Evolutionary conservation across 2,888 invertebrate species (phyloP), one percentile per base, ranked within the genome.

Genomic region (Portevinia maculata): DNA sequence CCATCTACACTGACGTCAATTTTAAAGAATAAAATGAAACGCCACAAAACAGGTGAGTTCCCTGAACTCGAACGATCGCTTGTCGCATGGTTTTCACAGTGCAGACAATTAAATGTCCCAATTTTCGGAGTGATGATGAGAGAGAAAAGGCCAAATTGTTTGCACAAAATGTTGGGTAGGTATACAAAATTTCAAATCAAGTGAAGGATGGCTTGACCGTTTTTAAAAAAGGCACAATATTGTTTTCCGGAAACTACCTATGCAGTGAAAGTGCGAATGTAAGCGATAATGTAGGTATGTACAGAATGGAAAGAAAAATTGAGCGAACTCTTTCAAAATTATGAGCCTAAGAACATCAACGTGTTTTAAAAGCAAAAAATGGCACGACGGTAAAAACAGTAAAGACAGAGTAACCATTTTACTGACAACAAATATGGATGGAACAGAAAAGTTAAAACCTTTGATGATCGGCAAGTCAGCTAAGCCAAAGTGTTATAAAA

Each of bases 151-250:
- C n/a, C n/a, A n/a, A n/a, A n/a, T n/a, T n/a, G n/a, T n/a, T n/a
- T n/a, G n/a, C n/a, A n/a, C n/a, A n/a, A n/a, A n/a, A n/a, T n/a
- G n/a, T n/a, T n/a, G n/a, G n/a, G n/a, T n/a, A n/a, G n/a, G n/a
- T n/a, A 32, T 32, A 32, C 2, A 32, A 32, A 6, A 32, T 32
- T 32, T 32, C 32, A 5, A 32, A 17, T 32, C 32, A 1, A 32
- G 19, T 44, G 17, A 44, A 19, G 17, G 19, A 44, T 19, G 17
- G 44, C 19, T 44, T 3, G 44, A 24, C n/a, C 21, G 24, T 24
- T 48, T 48, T 24, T 24, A 24, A 48, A 48, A 48, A 48, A 21
- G 24, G n/a, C 44, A 19, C 44, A 44, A 44, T 19, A 44, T 44
- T 8, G 19, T 9, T 17, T 17, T 44, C 8, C 44, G 44, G 0